These are phyloP conservation scores for Gallinago media DNA, from an alignment of 2,113 vertebrate genomes.

Conservation along the genomic window DNA sequence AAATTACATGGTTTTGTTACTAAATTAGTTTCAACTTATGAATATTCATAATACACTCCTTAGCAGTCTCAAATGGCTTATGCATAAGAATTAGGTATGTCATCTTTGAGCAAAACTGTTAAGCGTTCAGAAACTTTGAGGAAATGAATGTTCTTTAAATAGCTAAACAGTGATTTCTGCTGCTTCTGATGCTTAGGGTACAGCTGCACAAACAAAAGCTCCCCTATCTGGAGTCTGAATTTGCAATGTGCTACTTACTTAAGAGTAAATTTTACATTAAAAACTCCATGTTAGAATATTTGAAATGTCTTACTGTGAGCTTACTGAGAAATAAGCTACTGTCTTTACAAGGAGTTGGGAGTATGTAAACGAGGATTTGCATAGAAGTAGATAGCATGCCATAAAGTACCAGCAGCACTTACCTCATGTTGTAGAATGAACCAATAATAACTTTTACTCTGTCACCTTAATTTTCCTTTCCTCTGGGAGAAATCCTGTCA, in stretches of 20 bases:
- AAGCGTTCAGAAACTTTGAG: slow-evolving; percentile 29
- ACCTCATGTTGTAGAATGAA: not conserved
- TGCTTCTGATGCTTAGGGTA: slow-evolving; percentile 15
- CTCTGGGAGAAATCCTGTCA: not conserved
- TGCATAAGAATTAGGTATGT: slow-evolving; percentile 60
- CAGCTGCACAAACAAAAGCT: slow-evolving; percentile 33
- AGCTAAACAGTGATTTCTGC: slow-evolving; percentile 28
- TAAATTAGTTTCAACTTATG: slow-evolving; percentile 52
- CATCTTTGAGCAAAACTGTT: not conserved
- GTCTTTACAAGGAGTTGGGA: not conserved
- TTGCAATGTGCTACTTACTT: not conserved
- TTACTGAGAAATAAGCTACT: not conserved
- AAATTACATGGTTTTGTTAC: slow-evolving; percentile 51
- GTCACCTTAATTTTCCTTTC: not conserved
- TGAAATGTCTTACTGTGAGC: not conserved
- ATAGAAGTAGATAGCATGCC: not conserved
- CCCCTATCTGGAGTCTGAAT: not conserved
- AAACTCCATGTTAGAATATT: not conserved
- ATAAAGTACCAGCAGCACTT: not conserved
- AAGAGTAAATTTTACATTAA: not conserved
- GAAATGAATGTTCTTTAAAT: slow-evolving; percentile 47
- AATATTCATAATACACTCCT: slow-evolving; percentile 62
- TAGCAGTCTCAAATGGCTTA: not conserved
- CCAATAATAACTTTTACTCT: not conserved
- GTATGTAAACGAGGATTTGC: not conserved